These are phyloP conservation scores for Drosophila sulfurigaster DNA, from an alignment of 1,140 invertebrate genomes.

Conservation along the genomic window DNA sequence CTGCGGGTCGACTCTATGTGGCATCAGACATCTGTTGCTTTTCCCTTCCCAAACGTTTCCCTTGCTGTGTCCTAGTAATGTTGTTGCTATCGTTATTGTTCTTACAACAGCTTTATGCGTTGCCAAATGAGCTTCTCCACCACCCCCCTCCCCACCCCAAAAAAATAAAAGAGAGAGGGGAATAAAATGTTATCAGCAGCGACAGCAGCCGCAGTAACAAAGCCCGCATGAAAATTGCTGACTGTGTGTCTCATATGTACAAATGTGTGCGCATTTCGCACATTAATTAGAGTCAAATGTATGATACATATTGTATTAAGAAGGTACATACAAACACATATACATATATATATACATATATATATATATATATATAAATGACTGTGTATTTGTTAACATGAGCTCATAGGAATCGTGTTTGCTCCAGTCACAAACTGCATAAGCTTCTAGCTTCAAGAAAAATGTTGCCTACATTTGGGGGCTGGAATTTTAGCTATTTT, in stretches of 20 bases:
- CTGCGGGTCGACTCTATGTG: not conserved
- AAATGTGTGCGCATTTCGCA: conserved; percentile 23
- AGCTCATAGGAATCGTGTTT: not conserved
- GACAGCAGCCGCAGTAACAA: not conserved
- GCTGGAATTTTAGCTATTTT: conserved; percentile 9
- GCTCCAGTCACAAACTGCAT: conserved; percentile 60
- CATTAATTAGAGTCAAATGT: conserved; percentile 75
- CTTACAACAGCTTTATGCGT: conserved; percentile 13
- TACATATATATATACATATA: not conserved
- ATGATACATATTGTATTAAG: conserved; percentile 29
- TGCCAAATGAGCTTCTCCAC: conserved; percentile 38
- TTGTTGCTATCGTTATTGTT: conserved; percentile 41
- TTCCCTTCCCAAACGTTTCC: not conserved
- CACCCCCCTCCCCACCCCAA: too few species aligned
- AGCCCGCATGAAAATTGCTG: conserved; percentile 42
- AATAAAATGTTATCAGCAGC: conserved; percentile 28
- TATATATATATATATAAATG: conserved; percentile 9
- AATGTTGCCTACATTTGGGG: conserved; percentile 51
- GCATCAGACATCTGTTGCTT: conserved; percentile 39
- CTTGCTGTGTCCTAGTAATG: conserved; percentile 15
- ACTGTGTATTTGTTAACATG: conserved; percentile 32
- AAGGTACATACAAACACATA: conserved; percentile 6
- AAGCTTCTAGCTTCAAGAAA: conserved; percentile 31
- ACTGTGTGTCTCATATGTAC: not conserved
- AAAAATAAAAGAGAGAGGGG: too few species aligned